Evolutionary conservation across 2,888 invertebrate genomes (phyloP).

Genomic region (Dryobota labecula): DNA sequence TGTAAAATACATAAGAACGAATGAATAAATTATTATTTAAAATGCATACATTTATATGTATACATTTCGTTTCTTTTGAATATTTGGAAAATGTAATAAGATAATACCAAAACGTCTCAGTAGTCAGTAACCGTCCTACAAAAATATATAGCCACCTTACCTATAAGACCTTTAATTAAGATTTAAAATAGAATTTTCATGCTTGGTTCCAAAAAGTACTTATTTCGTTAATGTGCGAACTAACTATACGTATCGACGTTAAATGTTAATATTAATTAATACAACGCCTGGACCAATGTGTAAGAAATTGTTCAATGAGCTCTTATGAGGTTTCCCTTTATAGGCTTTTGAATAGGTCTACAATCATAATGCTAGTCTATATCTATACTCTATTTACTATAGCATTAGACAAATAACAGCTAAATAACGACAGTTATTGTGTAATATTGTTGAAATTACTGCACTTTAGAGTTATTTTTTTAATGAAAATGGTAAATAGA

Average conservation of each 20-base stretch:
- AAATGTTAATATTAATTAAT: not conserved
- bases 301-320: conserved; percentile 5
- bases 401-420: no score
- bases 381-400: no score
- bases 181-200: not conserved
- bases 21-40: no score
- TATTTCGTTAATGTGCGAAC: not conserved
- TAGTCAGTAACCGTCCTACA: not conserved
- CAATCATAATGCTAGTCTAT: not conserved
- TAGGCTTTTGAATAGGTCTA: not conserved
- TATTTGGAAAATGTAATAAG: not conserved
- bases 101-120: not conserved
- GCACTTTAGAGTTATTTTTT: no score
- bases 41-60: no score
- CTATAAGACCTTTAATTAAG: not conserved
- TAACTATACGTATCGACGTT: not conserved
- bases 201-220: not conserved
- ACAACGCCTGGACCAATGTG: not conserved
- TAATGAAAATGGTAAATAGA: no score
- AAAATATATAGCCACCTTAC: not conserved
- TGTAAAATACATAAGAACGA: not conserved
- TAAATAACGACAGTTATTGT: no score
- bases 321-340: not conserved
- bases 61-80: no score
- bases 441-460: no score